Evolutionary conservation across 2,113 vertebrate genomes (phyloP).

Genomic region (Albula goreensis): DNA sequence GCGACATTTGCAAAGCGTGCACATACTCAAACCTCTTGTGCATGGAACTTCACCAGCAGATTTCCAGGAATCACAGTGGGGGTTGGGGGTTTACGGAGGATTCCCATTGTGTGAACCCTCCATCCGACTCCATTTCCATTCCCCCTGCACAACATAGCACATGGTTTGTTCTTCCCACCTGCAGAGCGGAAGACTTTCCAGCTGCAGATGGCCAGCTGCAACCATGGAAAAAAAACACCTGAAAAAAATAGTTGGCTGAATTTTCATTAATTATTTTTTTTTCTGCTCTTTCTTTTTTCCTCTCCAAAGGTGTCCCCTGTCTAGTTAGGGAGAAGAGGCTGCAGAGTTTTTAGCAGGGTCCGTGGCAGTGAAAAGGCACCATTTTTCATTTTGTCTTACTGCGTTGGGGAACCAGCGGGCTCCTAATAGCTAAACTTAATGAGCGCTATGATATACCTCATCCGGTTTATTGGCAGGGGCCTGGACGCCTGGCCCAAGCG

Average conservation of each 20-base stretch:
- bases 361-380: slow-evolving; percentile 41
- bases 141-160: neutral
- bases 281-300: neutral
- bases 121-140: neutral
- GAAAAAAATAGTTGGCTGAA: neutral
- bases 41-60: too few species aligned
- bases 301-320: neutral
- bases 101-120: neutral
- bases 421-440: slow-evolving; percentile 63
- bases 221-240: neutral
- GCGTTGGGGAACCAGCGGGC: slow-evolving; percentile 54
- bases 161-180: neutral
- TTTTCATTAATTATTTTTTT: neutral
- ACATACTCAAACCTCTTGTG: too few species aligned
- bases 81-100: neutral
- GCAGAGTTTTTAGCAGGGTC: slow-evolving; percentile 42
- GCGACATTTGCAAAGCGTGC: too few species aligned
- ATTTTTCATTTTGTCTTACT: slow-evolving; percentile 56
- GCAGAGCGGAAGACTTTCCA: neutral
- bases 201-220: neutral
- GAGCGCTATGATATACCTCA: slow-evolving; percentile 63
- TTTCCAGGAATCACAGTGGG: too few species aligned
- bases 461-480: slow-evolving; percentile 57
- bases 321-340: slow-evolving; percentile 40
- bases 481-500: slow-evolving; percentile 44